Percentiles rank a stretch among this genome's conserved stretches.
Conservation (phyloP, 2,113 vertebrate species). For the Tichodroma muraria region DNA sequence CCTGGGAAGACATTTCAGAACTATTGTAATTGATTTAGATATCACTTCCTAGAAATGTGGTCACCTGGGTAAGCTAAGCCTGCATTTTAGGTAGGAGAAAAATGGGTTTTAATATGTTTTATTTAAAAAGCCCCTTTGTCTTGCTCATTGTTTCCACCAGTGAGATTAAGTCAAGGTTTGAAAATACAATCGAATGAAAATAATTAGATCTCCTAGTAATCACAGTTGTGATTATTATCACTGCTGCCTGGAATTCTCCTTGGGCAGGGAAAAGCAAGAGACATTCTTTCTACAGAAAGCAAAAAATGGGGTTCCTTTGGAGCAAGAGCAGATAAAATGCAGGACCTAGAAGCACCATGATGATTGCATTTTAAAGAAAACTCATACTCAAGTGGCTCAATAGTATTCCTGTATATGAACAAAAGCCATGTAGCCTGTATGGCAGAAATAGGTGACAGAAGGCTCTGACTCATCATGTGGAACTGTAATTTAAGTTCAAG, state of each 20-base stretch:
- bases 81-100: background rate
- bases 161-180: background rate
- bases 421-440: background rate
- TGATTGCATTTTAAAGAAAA: background rate
- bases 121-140: background rate
- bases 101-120: background rate
- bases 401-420: background rate
- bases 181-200: background rate
- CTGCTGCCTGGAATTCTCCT: background rate
- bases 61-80: background rate
- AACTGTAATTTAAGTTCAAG: slow-evolving; percentile 48
- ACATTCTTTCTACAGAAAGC: background rate
- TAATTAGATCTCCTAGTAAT: background rate
- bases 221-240: background rate
- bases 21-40: background rate
- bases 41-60: background rate
- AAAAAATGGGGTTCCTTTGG: background rate
- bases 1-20: background rate
- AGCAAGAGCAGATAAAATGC: background rate
- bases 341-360: background rate
- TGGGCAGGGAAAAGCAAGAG: background rate
- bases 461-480: slow-evolving; percentile 47
- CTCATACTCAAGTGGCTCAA: background rate
- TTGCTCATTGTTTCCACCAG: background rate
- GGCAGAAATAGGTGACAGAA: slow-evolving; percentile 49